Base-by-base conservation (phyloP, 2,797 vertebrate genomes). In the Sandelia bainsii region DNA sequence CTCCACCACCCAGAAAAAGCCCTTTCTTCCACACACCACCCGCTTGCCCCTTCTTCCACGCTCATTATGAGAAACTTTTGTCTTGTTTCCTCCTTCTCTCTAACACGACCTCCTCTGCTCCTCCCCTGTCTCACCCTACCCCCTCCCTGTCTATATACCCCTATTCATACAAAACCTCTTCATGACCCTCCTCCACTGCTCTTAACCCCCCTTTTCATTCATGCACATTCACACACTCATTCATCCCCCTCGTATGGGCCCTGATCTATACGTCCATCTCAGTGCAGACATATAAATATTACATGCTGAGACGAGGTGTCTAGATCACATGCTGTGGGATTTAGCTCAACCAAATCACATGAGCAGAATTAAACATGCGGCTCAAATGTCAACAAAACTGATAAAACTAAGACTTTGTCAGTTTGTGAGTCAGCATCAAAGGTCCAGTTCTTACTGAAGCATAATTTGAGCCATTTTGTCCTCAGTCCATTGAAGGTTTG, bases 31-130 rank as follows among this genome's bases (percentile, higher is more conserved):
- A 51, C 60, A 23, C 83, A 73, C 75, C 81, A 69, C 83, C 84
- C 87, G 85, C 82, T 81, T 68, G 80, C 80, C 90, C 88, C 88
- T 84, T 88, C 87, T 87, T 87, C 89, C 85, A 89, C 25, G 71
- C 91, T 92, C 89, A 94, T 94, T 93, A 93, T 87, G 83, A 85
- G 32, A 80, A 92, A 92, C 92, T 93, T 92, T 93, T 94, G 92
- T 94, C 88, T 87, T 44, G 89, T 84, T 92, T 92, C 90, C 90
- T 88, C 89, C 83, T 89, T 86, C 88, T 82, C 87, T 83, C 84
- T 62, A 82, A 79, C 85, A 79, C 69, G 50, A 80, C 86, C 86
- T 84, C 82, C 87, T 82, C 82, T 67, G 62, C 88, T 84, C 86
- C 87, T 81, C 86, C 85, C 85, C 79, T 68, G 84, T 89, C 87